Base-by-base conservation (phyloP, 2,888 invertebrate genomes). In the Agonopterix alstromeriana region DNA sequence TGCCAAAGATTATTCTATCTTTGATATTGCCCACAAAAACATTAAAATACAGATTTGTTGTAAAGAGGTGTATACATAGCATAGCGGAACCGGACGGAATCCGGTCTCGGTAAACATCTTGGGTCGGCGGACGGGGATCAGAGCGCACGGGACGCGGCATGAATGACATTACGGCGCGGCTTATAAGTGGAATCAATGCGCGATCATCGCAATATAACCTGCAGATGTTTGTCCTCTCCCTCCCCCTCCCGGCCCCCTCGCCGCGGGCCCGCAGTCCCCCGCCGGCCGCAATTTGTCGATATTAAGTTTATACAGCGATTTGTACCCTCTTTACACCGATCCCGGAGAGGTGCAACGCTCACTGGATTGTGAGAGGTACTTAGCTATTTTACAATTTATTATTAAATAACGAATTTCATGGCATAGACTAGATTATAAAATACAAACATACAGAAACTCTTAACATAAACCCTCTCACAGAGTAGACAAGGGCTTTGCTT, bases 261-360 rank as follows among this genome's bases (percentile, higher is more conserved):
- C 27, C 38, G 65, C 80, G 38, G 38, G 10, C 42, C 42, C 42
- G 12, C 42, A 42, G n/a, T n/a, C n/a, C 38, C 38, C 38, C 38
- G 10, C 38, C 38, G 38, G 8, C 38, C 38, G 66, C 81, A 79
- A 80, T 82, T 82, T 80, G 73, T 71, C 84, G 84, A 82, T 84
- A 84, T 84, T 85, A 83, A 82, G 85, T 84, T 84, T 84, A 84
- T 84, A 77, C 78, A 82, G 80, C 83, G 84, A 85, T 83, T 83
- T 83, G 83, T 82, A 77, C 82, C 82, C 4, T 3, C 9, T 38
- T 38, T 38, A n/a, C 38, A 38, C 38, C 38, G 38, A n/a, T 27
- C 38, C 5, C 3, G 10, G 38, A n/a, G 38, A 38, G 38, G 38
- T 9, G 10, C 38, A n/a, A 9, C 36, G 36, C 36, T 9, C 38